Evolutionary conservation across 2,113 vertebrate species (phyloP), one percentile per base, ranked within the genome.

Genomic region (Phrynosoma blainvillii): DNA sequence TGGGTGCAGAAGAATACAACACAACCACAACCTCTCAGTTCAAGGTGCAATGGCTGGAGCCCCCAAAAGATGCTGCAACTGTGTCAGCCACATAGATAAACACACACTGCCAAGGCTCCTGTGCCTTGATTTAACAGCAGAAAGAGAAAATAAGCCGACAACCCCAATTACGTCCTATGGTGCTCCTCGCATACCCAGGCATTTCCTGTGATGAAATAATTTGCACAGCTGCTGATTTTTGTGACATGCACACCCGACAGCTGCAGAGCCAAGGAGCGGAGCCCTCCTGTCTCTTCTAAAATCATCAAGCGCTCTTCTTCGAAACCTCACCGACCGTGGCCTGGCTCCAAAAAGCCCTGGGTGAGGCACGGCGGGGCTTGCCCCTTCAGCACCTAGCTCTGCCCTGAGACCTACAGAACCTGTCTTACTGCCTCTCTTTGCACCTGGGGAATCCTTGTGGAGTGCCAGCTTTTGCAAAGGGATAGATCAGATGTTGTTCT

Each of bases 181-280:
- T 71, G n/a, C 30, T 27, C 14, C 30, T n/a, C 20, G n/a, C 74
- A 2, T 66, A 68, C 52, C 70, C 21, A n/a, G n/a, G 23, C 62
- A 70, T 47, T 83, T 81, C 84, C 84, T 86, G 59, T 56, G 73
- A n/a, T 36, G 62, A 59, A 83, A 71, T 32, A 78, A 12, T 36
- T 47, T 78, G 32, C 21, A 27, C 62, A 13, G 13, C 0, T 56
- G 62, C 73, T 30, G 2, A 30, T 25, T 5, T 27, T 25, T 79
- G 66, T 59, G 4, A 11, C 47, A 62, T 14, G 52, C 66, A 81
- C 13, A 25, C 25, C 14, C 10, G 32, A 71, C 27, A 23, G 14
- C 40, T 80, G 77, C 65, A 73, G n/a, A 66, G 12, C 47, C 25
- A 47, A 30, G 9, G 52, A 32, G 42, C 65, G 78, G 25, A 87